Base-by-base conservation (phyloP, 1,140 invertebrate species). In the Agrypnia vestita region DNA sequence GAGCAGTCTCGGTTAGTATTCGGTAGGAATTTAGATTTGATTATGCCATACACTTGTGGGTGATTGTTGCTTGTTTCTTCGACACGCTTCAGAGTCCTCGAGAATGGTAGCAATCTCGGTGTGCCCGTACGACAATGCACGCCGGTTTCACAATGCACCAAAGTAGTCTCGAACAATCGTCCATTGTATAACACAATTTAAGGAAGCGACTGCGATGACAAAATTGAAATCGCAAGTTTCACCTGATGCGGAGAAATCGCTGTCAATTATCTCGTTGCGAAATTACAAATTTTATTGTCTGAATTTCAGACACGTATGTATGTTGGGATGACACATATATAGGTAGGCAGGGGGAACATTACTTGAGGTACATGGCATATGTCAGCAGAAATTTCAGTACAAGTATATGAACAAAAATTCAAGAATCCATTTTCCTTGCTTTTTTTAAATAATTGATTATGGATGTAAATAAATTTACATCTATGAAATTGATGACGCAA, bases 161-260 rank as follows among this genome's bases (percentile, higher is more conserved):
- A 64, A 43, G 73, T 76, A 25, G 13, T 46, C 43, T 25, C 64
- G 15, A 59, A 78, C 76, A 78, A 78, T 78, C 49, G 15, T 19
- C 76, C 64, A 78, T 78, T 78, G 76, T 78, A 21, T 56, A 61
- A 76, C 44, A 76, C 47, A 56, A 76, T 76, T 62, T 62, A 43
- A 76, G 74, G 74, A 76, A 76, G 55, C 55, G 10, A 15, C 13
- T 15, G 21, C 6, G 35, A 74, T 62, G 74, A 62, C 43, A 62
- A 62, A 62, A 62, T 44, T 76, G 74, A 76, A 76, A 76, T 62
- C 44, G 74, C 56, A 76, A 76, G 74, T 76, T 76, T 76, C 59
- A 62, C 55, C 17, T 47, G 15, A 35, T 55, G 56, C 15, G 56
- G 74, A 47, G 74, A 76, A 76, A 76, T 76, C 74, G 56, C 11